phyloP scores from a whole-genome alignment of 2,888 invertebrate genomes.

The Schrankia costaestrigalis region DNA sequence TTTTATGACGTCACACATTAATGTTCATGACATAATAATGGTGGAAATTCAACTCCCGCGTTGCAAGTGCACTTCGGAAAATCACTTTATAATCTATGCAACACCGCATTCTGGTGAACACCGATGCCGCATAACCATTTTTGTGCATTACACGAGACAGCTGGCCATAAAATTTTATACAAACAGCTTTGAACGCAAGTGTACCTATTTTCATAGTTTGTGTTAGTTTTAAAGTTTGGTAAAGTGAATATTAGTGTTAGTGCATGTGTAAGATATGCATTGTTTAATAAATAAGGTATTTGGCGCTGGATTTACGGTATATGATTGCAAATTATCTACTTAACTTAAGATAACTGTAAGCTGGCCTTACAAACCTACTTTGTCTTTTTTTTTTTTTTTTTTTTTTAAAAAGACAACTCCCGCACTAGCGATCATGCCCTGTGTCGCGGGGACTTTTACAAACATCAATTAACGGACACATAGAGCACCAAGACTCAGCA shows the following conservation, averaged over 20 bases:
- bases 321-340: too few species aligned
- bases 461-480: too few species aligned
- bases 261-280: not conserved
- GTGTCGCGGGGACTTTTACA: too few species aligned
- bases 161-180: slow-evolving; percentile 39
- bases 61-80: slow-evolving; percentile 56
- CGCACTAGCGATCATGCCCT: too few species aligned
- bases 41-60: slow-evolving; percentile 33
- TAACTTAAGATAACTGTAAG: too few species aligned
- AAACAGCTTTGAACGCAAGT: slow-evolving; percentile 24
- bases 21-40: slow-evolving; percentile 45
- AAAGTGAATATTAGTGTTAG: slow-evolving; percentile 6
- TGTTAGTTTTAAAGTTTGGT: slow-evolving; percentile 17
- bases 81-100: slow-evolving; percentile 66
- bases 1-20: slow-evolving; percentile 29
- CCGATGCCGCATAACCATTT: slow-evolving; percentile 44
- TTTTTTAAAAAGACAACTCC: not conserved
- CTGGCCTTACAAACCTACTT: too few species aligned
- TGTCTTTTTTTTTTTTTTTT: too few species aligned
- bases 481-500: too few species aligned
- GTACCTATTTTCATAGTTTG: slow-evolving; percentile 22
- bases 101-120: slow-evolving; percentile 31
- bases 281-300: too few species aligned
- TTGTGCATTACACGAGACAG: slow-evolving; percentile 36
- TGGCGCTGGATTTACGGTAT: too few species aligned